Evolutionary conservation across 2,888 invertebrate species (phyloP), one percentile per base, ranked within the genome.

Genomic region (Euplexia lucipara): DNA sequence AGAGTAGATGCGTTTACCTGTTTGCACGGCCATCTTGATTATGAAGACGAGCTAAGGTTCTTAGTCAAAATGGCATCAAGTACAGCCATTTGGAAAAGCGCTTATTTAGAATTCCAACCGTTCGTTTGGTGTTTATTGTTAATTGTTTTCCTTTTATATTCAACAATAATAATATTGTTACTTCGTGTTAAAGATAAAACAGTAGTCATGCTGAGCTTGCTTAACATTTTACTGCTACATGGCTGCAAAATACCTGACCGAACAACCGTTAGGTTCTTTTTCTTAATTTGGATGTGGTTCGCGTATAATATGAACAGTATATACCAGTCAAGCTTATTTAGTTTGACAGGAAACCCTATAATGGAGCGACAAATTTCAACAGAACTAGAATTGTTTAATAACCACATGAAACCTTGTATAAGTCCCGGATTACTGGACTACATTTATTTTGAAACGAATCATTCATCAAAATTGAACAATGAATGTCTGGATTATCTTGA

Each of bases 201-300:
- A 4, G 37, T 45, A 12, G 32, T 81, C 0, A 16, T 75, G 0
- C 12, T 78, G 2, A 59, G 56, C 32, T 42, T 78, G 22, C 42
- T 79, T 0, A 65, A 47, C 1, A 53, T 35, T 16, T 47, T 73
- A 26, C 10, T 80, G 12, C n/a, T 57, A 1, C 67, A 77, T 20
- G 42, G 73, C 1, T 49, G 32, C 44, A 66, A 62, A n/a, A 61
- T 80, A 0, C 51, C 52, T 22, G 30, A 30, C 1, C 14, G 22
- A 1, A 45, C 5, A 2, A n/a, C 12, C 39, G 51, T 20, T 7
- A 52, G 9, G 26, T 60, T 26, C 18, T 51, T n/a, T 49, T 65
- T 90, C 3, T 80, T 89, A 9, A 57, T 80, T 8, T 92, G 91
- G 92, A 70, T 91, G 5, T 81, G 86, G 81, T 91, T 88, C 53